Base-by-base conservation (phyloP, 1,140 invertebrate genomes). In the Drosophila navojoa region DNA sequence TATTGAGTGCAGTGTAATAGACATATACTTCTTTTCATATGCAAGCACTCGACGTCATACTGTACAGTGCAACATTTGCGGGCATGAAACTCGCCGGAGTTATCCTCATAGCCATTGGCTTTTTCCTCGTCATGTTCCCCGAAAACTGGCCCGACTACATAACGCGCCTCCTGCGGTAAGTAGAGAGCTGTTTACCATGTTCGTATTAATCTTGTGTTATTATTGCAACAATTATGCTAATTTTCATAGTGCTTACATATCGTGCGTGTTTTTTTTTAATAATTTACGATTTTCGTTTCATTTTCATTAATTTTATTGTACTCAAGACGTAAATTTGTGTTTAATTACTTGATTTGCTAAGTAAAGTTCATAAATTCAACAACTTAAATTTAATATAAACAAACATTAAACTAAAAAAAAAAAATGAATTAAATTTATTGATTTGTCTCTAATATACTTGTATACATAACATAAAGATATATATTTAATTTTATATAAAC, bases 91-190 rank as follows among this genome's bases (percentile, higher is more conserved):
- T 98, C 72, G 96, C 97, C 22, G 98, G 98, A 58, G 96, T 98
- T 82, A 96, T 98, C 64, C 93, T 98, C 11, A 98, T 98, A 80
- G 95, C 96, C 4, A 96, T 97, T 58, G 97, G 97, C 55, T 98
- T 98, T 93, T 97, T 97, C 90, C 94, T 98, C 35, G 97, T 98
- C 54, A 97, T 98, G 95, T 97, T 99, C 79, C 98, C 98, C 2
- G 96, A 98, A 91, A 98, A 98, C 93, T 99, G 98, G 98, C 97
- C 97, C 3, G 96, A 98, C 90, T 98, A 98, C 91, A 97, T 98
- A 90, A 97, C 97, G 71, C 94, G 96, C 78, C 92, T 98, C 52
- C 93, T 98, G 75, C 95, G 97, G 96, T 97, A 94, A 93, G 94
- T 90, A 59, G 49, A 47, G 10, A 54, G 1, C 40, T 11, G 7